phyloP scores from a whole-genome alignment of 2,888 invertebrate species.

The Acrobasis suavella region DNA sequence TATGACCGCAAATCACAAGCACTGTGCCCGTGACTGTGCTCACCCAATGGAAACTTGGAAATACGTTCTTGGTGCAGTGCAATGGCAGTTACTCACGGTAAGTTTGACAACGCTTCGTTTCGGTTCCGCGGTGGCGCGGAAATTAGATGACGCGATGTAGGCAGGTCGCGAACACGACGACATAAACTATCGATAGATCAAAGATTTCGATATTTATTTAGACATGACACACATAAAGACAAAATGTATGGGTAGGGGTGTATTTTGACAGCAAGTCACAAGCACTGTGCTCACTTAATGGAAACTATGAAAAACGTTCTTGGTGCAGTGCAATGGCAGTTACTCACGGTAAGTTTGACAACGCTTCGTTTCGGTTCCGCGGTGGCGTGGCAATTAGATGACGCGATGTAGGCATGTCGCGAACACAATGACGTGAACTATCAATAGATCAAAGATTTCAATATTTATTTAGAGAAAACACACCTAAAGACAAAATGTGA shows the following conservation, averaged over 20 bases:
- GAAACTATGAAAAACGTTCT: conserved; percentile 10
- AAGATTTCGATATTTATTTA: too few species aligned
- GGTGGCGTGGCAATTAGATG: conserved; percentile 63
- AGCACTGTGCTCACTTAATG: not conserved
- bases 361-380: conserved; percentile 50
- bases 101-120: conserved; percentile 55
- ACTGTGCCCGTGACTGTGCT: not conserved
- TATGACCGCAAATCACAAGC: too few species aligned
- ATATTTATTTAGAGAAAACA: too few species aligned
- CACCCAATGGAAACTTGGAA: conserved; percentile 12
- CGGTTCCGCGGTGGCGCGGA: conserved; percentile 50
- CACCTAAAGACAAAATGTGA: too few species aligned
- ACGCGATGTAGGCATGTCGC: conserved; percentile 37
- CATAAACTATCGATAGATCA: not conserved
- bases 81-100: conserved; percentile 27
- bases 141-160: conserved; percentile 59
- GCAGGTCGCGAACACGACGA: conserved; percentile 18
- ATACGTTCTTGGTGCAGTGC: not conserved
- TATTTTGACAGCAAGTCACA: too few species aligned
- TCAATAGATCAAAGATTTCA: conserved; percentile 10
- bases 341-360: conserved; percentile 44
- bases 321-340: not conserved
- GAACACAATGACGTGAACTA: conserved; percentile 22
- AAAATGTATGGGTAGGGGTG: too few species aligned
- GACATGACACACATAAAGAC: too few species aligned